Evolutionary conservation across 2,888 invertebrate species (phyloP).

Genomic region (Stenchaetothrips biformis): DNA sequence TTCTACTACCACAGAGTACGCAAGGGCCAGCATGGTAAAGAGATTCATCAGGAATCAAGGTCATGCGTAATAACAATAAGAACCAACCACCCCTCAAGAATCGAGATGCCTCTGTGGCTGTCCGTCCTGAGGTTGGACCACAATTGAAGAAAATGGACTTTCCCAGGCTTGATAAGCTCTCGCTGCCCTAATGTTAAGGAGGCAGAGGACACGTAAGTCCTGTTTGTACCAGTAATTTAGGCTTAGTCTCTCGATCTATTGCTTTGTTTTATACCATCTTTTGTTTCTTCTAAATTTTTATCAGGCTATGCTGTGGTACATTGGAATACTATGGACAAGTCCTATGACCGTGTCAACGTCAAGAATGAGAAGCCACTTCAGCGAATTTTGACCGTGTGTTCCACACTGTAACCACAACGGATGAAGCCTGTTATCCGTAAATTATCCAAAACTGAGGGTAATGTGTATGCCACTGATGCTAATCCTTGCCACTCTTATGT

Average conservation of each 20-base stretch:
- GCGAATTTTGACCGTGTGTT: conserved; percentile 91
- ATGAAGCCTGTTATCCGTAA: conserved; percentile 93
- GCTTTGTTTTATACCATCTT: background rate
- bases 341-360: conserved; percentile 93
- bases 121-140: conserved; percentile 93
- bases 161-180: conserved; percentile 85
- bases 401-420: conserved; percentile 81
- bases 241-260: conserved; percentile 20
- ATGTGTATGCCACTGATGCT: conserved; percentile 97
- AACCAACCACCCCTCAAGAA: conserved; percentile 80
- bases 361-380: conserved; percentile 89
- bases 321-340: conserved; percentile 96
- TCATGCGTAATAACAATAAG: conserved; percentile 53
- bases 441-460: conserved; percentile 81
- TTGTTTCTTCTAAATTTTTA: no score
- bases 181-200: conserved; percentile 89
- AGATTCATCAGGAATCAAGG: conserved; percentile 63
- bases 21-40: conserved; percentile 47
- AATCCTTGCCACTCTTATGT: conserved; percentile 99
- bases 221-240: background rate
- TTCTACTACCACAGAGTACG: conserved; percentile 53
- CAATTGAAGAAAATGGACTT: conserved; percentile 99
- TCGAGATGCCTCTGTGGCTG: conserved; percentile 93
- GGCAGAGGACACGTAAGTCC: conserved; percentile 54
- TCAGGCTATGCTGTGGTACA: conserved; percentile 75